Conservation (phyloP, 2,888 invertebrate species). For the Subacronicta megacephala region DNA sequence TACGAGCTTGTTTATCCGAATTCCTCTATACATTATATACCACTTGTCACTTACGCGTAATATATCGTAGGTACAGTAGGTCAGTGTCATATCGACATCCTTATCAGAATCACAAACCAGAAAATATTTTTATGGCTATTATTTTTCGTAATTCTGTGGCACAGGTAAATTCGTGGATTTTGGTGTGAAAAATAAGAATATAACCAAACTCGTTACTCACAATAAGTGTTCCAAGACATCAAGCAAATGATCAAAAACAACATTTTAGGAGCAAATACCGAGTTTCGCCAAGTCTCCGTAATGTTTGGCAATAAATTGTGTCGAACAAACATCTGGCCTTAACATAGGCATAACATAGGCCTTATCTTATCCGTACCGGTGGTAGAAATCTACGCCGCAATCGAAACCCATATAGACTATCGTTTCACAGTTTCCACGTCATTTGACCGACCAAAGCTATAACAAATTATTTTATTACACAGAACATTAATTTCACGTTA, state of each 20-base stretch:
- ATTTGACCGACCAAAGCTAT: constrained; percentile 78
- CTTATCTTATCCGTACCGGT: constrained; percentile 66
- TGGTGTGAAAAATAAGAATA: constrained; percentile 27
- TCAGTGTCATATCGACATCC: constrained; percentile 8
- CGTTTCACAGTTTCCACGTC: constrained; percentile 80
- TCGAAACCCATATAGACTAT: constrained; percentile 70
- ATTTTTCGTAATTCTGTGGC: neutral
- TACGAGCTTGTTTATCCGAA: constrained; percentile 73
- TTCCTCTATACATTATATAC: constrained; percentile 49
- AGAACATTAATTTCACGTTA: no score
- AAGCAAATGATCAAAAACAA: constrained; percentile 60
- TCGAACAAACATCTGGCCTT: constrained; percentile 75
- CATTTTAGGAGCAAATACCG: constrained; percentile 56
- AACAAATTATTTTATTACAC: constrained; percentile 69
- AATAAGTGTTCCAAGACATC: constrained; percentile 51
- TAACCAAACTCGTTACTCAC: constrained; percentile 45
- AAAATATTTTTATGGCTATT: neutral
- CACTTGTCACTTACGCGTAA: constrained; percentile 31
- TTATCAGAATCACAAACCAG: neutral
- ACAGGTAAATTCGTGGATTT: constrained; percentile 4
- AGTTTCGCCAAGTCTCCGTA: constrained; percentile 62
- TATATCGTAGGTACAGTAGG: constrained; percentile 35
- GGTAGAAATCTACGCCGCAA: constrained; percentile 61
- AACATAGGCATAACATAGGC: no score
- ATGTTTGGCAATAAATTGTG: constrained; percentile 77